These are phyloP conservation scores for Pangasius djambal DNA, from an alignment of 2,797 vertebrate genomes.

Conservation along the genomic window DNA sequence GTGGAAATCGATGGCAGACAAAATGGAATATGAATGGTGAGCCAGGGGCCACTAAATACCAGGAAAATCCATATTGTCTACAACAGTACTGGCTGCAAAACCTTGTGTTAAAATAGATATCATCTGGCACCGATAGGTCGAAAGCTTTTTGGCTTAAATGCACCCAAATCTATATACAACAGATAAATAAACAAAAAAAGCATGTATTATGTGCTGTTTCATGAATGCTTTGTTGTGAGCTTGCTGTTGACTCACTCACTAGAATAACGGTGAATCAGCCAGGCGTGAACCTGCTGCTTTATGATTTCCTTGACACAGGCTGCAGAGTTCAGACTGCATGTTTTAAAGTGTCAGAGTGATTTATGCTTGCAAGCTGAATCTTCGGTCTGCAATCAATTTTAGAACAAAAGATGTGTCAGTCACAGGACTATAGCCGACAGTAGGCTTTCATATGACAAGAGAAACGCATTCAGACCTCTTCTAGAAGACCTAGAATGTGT, in stretches of 20 bases:
- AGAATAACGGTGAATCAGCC: slow-evolving; percentile 30
- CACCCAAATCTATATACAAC: background rate
- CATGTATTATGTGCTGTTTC: slow-evolving; percentile 3
- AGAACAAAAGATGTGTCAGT: slow-evolving; percentile 46
- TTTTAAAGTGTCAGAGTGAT: slow-evolving; percentile 51
- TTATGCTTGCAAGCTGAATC: slow-evolving; percentile 42
- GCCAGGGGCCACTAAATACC: slow-evolving; percentile 39
- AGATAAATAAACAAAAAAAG: background rate
- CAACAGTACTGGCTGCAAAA: slow-evolving; percentile 23
- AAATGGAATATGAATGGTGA: slow-evolving; percentile 45
- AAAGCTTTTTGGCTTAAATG: slow-evolving; percentile 27
- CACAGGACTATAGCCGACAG: slow-evolving; percentile 24
- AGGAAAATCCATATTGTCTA: slow-evolving; percentile 43
- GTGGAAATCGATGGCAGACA: slow-evolving; percentile 43
- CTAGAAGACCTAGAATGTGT: background rate
- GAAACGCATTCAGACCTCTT: slow-evolving; percentile 21
- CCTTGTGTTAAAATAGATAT: slow-evolving; percentile 39
- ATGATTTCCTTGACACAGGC: slow-evolving; percentile 38
- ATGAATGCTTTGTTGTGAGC: slow-evolving; percentile 14
- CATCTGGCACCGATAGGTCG: slow-evolving; percentile 28
- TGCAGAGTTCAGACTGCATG: slow-evolving; percentile 30
- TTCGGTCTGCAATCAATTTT: slow-evolving; percentile 41
- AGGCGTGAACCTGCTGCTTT: slow-evolving; percentile 31
- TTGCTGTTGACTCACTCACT: slow-evolving; percentile 10
- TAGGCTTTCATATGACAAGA: slow-evolving; percentile 26